phyloP scores from a whole-genome alignment of 2,888 invertebrate genomes.

The Dryadula phaetusa region DNA sequence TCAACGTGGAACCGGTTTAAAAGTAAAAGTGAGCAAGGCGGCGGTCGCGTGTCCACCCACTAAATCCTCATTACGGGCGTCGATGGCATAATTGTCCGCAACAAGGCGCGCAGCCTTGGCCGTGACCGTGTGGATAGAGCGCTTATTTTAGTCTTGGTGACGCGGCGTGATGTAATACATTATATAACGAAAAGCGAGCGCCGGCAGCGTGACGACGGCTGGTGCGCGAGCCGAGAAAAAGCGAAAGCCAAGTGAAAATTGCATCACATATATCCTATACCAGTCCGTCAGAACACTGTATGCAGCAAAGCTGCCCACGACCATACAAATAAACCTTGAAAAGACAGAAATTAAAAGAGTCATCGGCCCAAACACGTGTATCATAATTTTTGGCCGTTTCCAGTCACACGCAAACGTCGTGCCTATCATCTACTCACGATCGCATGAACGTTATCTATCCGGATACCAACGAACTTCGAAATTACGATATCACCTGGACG shows the following conservation, averaged over 20 bases:
- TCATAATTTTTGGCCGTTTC: constrained; percentile 14
- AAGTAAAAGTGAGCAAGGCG: constrained; percentile 78
- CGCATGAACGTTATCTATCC: constrained; percentile 19
- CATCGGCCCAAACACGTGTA: constrained; percentile 22
- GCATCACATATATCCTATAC: constrained; percentile 52
- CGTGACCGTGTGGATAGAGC: constrained; percentile 80
- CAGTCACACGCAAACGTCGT: constrained; percentile 15
- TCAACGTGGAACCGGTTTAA: constrained; percentile 74
- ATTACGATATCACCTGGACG: constrained; percentile 15
- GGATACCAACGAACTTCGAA: constrained; percentile 11
- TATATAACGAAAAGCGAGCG: constrained; percentile 72
- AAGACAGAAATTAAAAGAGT: not conserved
- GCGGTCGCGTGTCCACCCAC: constrained; percentile 78
- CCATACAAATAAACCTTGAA: constrained; percentile 20
- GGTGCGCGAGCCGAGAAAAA: constrained; percentile 59
- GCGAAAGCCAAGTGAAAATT: constrained; percentile 78
- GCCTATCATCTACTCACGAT: constrained; percentile 11
- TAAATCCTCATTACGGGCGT: constrained; percentile 79
- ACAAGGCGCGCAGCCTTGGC: constrained; percentile 80
- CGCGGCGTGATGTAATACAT: constrained; percentile 78
- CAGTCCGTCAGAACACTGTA: constrained; percentile 23
- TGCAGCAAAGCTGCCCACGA: constrained; percentile 5
- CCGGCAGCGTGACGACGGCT: constrained; percentile 61
- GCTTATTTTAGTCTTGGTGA: constrained; percentile 80
- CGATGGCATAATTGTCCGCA: constrained; percentile 74